Evolutionary conservation across 2,113 vertebrate genomes (phyloP).

Genomic region (Cynocephalus volans): DNA sequence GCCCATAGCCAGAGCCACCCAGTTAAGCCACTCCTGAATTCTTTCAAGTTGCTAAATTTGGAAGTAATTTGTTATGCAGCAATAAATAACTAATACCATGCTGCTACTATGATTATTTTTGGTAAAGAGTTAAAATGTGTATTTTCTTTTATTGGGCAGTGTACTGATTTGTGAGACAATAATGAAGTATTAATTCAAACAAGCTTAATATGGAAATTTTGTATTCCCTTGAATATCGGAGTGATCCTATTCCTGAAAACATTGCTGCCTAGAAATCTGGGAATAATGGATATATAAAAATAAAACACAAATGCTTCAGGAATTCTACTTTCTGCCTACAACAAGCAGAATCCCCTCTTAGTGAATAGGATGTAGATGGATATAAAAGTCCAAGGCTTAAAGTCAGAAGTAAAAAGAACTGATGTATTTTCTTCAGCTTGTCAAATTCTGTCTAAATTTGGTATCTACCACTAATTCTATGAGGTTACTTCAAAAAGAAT

Average conservation of each 20-base stretch:
- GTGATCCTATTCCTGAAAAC: neutral
- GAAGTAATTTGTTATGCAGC: neutral
- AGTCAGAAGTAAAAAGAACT: neutral
- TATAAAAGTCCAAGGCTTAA: neutral
- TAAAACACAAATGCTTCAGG: neutral
- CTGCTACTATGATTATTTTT: neutral
- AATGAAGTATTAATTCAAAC: neutral
- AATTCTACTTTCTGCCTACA: slow-evolving; percentile 10
- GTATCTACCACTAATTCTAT: neutral
- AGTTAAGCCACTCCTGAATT: neutral
- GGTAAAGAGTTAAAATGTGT: neutral
- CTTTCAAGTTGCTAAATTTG: neutral
- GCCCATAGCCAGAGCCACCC: neutral
- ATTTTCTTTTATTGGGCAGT: neutral
- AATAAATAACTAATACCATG: neutral
- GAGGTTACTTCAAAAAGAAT: too few species aligned
- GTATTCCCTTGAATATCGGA: neutral
- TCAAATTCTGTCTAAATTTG: neutral
- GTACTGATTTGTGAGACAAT: neutral
- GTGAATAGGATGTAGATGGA: neutral
- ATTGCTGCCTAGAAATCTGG: neutral
- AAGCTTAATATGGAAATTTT: neutral
- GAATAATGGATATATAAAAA: neutral
- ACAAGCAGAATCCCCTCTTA: neutral
- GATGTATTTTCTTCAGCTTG: neutral